Evolutionary conservation across 2,797 vertebrate species (phyloP).

Genomic region (Saxicola maurus): DNA sequence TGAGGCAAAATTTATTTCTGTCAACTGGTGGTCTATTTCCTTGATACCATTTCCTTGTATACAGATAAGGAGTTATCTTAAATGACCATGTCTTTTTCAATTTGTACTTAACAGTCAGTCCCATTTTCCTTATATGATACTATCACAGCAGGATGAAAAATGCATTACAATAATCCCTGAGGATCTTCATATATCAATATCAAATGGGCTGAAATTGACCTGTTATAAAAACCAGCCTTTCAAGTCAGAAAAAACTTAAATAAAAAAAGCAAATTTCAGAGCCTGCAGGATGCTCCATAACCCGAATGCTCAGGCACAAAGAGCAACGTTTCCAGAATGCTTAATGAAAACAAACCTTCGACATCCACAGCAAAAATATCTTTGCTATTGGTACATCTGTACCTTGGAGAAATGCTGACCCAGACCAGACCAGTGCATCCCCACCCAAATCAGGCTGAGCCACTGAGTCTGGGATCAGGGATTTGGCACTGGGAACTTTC

Average conservation of each 20-base stretch:
- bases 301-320: neutral
- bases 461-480: neutral
- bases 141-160: slow-evolving; percentile 80
- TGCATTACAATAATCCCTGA: slow-evolving; percentile 78
- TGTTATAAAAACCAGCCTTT: slow-evolving; percentile 74
- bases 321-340: neutral
- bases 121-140: slow-evolving; percentile 79
- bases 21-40: slow-evolving; percentile 78
- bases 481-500: neutral
- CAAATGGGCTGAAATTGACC: slow-evolving; percentile 79
- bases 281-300: slow-evolving; percentile 4
- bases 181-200: slow-evolving; percentile 84
- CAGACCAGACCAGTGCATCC: fast-evolving
- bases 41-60: slow-evolving; percentile 79
- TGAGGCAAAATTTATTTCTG: slow-evolving; percentile 74
- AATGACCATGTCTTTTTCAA: slow-evolving; percentile 94
- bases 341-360: slow-evolving; percentile 40
- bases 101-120: slow-evolving; percentile 84
- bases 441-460: neutral
- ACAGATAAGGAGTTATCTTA: slow-evolving; percentile 95
- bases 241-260: slow-evolving; percentile 59
- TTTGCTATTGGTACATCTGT: neutral
- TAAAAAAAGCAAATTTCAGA: slow-evolving; percentile 64
- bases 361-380: neutral
- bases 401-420: neutral